A percentile compares a stretch with the other conserved stretches of the same genome.
Conservation (phyloP, 1,140 invertebrate species). For the Hylyphantes graminicola region DNA sequence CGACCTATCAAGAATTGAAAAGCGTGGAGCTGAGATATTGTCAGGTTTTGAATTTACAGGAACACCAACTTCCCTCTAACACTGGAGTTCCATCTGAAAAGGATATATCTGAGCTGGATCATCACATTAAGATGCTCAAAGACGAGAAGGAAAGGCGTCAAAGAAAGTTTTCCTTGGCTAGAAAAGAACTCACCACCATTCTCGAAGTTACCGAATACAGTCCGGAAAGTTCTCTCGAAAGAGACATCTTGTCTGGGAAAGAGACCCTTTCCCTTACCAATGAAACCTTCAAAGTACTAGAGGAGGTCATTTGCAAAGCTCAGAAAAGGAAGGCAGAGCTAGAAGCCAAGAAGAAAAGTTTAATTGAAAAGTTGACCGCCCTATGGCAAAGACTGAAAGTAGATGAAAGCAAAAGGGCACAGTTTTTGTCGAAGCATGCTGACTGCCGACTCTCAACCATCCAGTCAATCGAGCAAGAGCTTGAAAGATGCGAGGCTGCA, state of each 20-base stretch:
- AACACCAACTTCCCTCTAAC: conserved; percentile 6
- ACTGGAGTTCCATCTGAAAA: conserved; percentile 35
- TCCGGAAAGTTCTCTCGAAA: conserved; percentile 54
- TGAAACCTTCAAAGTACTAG: conserved; percentile 43
- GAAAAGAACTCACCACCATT: conserved; percentile 50
- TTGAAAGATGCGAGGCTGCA: conserved; percentile 74
- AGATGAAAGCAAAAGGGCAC: conserved; percentile 69
- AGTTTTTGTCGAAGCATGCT: conserved; percentile 70
- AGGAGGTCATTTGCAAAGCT: conserved; percentile 27
- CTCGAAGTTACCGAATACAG: conserved; percentile 43
- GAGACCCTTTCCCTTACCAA: conserved; percentile 33
- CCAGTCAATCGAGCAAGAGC: conserved; percentile 72
- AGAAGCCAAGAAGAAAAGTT: conserved; percentile 55
- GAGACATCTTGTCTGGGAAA: conserved; percentile 37
- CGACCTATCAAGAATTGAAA: conserved; percentile 18
- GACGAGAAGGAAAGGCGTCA: conserved; percentile 22
- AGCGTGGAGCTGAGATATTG: conserved; percentile 26
- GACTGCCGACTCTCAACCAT: conserved; percentile 71
- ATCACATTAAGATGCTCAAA: conserved; percentile 41
- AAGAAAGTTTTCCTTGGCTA: conserved; percentile 10
- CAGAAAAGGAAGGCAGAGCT: conserved; percentile 41
- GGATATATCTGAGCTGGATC: conserved; percentile 36
- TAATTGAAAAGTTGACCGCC: conserved; percentile 70
- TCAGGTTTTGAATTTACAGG: neutral
- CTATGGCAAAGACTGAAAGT: conserved; percentile 77